Evolutionary conservation across 2,888 invertebrate species (phyloP), one percentile per base, ranked within the genome.

Genomic region (Cephus nigrinus): DNA sequence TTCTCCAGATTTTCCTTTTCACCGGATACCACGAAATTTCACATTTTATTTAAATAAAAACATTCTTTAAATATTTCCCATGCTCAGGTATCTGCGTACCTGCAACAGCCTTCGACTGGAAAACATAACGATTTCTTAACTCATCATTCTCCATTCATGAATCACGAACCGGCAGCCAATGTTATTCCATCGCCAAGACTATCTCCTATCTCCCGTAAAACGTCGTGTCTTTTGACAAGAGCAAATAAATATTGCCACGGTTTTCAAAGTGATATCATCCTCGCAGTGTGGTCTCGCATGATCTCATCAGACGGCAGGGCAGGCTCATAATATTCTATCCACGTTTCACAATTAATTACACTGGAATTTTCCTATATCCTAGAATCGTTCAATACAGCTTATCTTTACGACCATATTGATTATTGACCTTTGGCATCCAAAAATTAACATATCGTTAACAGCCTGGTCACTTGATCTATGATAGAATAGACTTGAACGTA

Each of bases 401-500:
- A 55, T 55, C 55, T 1, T 55, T 55, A 55, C 23, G 23, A 23
- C 55, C 2, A 55, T 55, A 9, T 9, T 23, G 9, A 55, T 55
- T 5, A 23, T 23, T 55, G 55, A 23, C 23, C 55, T 55, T 5
- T 55, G 55, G 55, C 2, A 5, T 55, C 9, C 23, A 55, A 2
- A 9, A 55, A 55, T 55, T 23, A 23, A 23, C 55, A 23, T 15
- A 40, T 15, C 15, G 40, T 9, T 40, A 40, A 23, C 0, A 55
- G 23, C 9, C 15, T 23, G 9, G 15, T 55, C 55, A 55, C 1
- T 55, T 55, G 55, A 55, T 15, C 55, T 55, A 55, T 55, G 23
- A 15, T 15, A 55, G 23, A 40, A 55, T 55, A 55, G 55, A 55
- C 76, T 83, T 83, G 82, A 84, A 81, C 82, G 80, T 78, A 79